phyloP scores from a whole-genome alignment of 2,113 vertebrate genomes.

The Sceloporus undulatus region DNA sequence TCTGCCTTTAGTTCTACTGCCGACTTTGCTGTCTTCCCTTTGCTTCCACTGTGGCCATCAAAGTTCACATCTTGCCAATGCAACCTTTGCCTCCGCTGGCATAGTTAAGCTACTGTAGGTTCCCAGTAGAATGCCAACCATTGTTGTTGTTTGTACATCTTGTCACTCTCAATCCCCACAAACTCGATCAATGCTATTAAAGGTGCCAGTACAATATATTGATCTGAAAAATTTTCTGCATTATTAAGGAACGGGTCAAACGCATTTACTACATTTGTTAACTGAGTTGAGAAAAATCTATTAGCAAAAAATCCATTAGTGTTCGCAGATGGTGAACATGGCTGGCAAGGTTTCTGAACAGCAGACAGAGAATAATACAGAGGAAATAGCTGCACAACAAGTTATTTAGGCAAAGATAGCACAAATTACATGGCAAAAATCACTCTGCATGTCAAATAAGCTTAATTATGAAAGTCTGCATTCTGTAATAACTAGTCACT shows the following conservation, averaged over 20 bases:
- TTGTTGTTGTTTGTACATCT: not conserved
- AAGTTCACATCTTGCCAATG: too few relatives aligned
- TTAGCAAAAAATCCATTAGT: constrained; percentile 21
- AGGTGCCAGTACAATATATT: not conserved
- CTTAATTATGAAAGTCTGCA: not conserved
- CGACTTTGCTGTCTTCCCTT: too few relatives aligned
- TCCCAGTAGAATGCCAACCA: too few relatives aligned
- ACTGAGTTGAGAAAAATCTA: constrained; percentile 11
- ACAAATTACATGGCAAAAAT: not conserved
- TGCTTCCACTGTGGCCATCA: too few relatives aligned
- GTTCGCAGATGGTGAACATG: constrained; percentile 49
- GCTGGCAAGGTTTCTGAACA: constrained; percentile 32
- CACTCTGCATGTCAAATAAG: not conserved
- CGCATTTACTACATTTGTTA: constrained; percentile 17
- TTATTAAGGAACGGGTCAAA: not conserved
- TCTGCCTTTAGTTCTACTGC: too few relatives aligned
- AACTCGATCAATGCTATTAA: not conserved
- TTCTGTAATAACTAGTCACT: constrained; percentile 12
- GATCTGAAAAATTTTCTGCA: not conserved
- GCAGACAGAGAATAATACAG: not conserved
- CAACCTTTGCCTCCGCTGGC: too few relatives aligned
- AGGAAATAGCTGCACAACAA: not conserved
- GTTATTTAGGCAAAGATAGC: not conserved
- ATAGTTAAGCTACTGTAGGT: too few relatives aligned
- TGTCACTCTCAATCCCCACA: too few relatives aligned